Conservation (phyloP, 2,797 vertebrate species). For the Neopelma chrysocephalum region DNA sequence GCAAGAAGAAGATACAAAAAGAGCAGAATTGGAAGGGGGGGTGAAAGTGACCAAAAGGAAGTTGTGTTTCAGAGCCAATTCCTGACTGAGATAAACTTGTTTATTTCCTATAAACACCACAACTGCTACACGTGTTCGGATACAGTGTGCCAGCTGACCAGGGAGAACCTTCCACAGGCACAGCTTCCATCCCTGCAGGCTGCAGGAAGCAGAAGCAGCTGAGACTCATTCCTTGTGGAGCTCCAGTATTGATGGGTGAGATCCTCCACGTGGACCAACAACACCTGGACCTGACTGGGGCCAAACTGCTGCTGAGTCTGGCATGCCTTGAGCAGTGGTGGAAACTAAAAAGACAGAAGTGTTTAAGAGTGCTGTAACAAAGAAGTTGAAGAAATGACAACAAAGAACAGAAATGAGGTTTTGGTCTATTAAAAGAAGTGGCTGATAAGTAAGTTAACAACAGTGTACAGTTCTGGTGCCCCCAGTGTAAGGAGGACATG, state of each 20-base stretch:
- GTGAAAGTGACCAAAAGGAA: not conserved
- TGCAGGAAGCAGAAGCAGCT: not conserved
- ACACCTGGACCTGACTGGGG: not conserved
- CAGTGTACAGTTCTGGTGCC: fast-evolving
- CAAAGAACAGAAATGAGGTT: not conserved
- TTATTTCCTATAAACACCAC: not conserved
- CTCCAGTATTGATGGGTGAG: not conserved
- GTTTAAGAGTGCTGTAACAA: not conserved
- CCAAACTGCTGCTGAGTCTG: not conserved
- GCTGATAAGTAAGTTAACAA: not conserved
- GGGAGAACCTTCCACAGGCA: not conserved
- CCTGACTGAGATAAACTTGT: not conserved
- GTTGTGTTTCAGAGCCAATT: not conserved
- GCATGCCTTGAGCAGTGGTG: not conserved
- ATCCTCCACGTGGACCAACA: not conserved
- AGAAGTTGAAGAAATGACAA: not conserved
- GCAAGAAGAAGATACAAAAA: not conserved
- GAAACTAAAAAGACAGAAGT: not conserved
- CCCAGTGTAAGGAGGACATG: fast-evolving
- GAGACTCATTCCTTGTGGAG: not conserved
- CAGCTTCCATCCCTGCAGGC: not conserved
- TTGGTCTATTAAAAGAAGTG: not conserved
- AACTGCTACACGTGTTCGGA: not conserved
- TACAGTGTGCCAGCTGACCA: not conserved
- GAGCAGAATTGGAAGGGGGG: not conserved